Base-by-base conservation (phyloP, 2,888 invertebrate genomes). In the Leptogaster cylindrica region DNA sequence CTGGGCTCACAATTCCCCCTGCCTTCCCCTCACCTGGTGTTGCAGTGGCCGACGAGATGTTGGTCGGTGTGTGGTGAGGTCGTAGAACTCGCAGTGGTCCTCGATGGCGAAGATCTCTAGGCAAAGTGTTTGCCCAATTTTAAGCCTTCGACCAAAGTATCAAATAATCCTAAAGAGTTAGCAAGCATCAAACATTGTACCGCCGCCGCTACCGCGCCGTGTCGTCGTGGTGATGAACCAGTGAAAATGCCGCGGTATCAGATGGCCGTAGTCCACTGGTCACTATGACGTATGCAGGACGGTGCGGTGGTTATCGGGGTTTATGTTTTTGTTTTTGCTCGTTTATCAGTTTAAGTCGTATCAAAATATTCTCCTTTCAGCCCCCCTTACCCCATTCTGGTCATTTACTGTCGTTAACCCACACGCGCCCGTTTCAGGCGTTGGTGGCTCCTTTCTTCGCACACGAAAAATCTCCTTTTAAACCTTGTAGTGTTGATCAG, bases 31-130 rank as follows among this genome's bases (percentile, higher is more conserved):
- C 12, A 8, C n/a, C 8, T n/a, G 39, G n/a, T 39, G 12, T 10
- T n/a, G 12, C 1, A 12, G n/a, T 10, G 12, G 39, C 12, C 39
- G n/a, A n/a, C 14, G 50, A 5, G 18, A 12, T 33, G 33, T 4
- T 10, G 52, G 33, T n/a, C 33, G 28, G n/a, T 14, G 18, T 23
- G 50, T 23, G 1, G 50, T 18, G 52, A 52, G 52, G 52, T 52
- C 52, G 52, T 52, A 27, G 52, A 52, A 52, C 52, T 33, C 52
- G 33, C 31, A 52, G 33, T 52, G 52, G 52, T 52, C 33, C 52
- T 20, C 31, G 12, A n/a, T 10, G 31, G 14, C 20, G 31, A 46
- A 12, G 28, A 14, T 12, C 31, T 52, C 50, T 50, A 50, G 16
- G 12, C 12, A 8, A 50, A 50, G 28, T n/a, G 28, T 23, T 50